Evolutionary conservation across 2,888 invertebrate species (phyloP).

Genomic region (Melipona beecheii): DNA sequence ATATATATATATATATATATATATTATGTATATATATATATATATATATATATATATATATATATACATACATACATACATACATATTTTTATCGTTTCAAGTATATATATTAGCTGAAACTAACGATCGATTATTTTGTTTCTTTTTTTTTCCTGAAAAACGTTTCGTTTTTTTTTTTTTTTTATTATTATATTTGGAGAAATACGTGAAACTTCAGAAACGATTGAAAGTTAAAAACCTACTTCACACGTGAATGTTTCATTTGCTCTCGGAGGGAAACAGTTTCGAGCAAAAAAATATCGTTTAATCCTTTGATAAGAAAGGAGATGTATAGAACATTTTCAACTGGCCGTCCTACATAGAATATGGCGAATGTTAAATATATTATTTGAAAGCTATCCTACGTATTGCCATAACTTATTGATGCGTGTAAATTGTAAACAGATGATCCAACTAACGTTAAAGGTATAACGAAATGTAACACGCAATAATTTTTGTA

Average conservation of each 20-base stretch:
- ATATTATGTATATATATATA: background rate
- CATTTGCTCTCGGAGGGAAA: slow-evolving; percentile 26
- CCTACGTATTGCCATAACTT: slow-evolving; percentile 50
- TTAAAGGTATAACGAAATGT: slow-evolving; percentile 47
- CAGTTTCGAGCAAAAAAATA: slow-evolving; percentile 42
- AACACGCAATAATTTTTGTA: slow-evolving; percentile 59
- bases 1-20: too few species aligned
- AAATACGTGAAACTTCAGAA: background rate
- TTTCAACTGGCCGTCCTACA: slow-evolving; percentile 75
- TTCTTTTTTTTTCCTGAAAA: background rate
- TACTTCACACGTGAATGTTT: slow-evolving; percentile 15
- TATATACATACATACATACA: too few species aligned
- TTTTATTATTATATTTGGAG: background rate
- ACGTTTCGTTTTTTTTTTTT: background rate
- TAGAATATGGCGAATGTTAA: slow-evolving; percentile 68
- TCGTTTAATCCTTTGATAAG: slow-evolving; percentile 48
- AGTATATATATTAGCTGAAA: background rate
- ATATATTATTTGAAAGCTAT: slow-evolving; percentile 58
- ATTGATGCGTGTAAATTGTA: slow-evolving; percentile 57
- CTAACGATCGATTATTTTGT: background rate
- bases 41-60: background rate
- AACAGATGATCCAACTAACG: slow-evolving; percentile 41
- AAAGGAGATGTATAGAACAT: slow-evolving; percentile 66
- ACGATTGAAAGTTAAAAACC: slow-evolving; percentile 8
- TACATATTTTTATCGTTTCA: background rate